Base-by-base conservation (phyloP, 2,888 invertebrate genomes). In the Erynnis tages region DNA sequence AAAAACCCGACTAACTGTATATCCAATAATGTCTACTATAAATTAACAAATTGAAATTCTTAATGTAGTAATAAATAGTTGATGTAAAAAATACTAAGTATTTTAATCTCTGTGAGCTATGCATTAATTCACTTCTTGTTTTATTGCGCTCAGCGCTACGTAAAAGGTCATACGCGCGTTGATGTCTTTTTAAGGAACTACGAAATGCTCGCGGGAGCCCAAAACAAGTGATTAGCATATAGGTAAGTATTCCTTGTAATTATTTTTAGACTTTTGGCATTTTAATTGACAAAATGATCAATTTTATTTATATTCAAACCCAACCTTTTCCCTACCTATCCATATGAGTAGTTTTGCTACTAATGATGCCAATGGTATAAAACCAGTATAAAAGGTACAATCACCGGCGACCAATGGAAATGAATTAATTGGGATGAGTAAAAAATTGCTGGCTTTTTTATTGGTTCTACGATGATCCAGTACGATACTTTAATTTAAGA, bases 401-500 rank as follows among this genome's bases (percentile, higher is more conserved):
- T 67, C 65, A 63, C 60, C 56, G 61, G 59, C 70, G 65, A 68
- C 79, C 79, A 82, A 82, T 79, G 71, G 65, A 69, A 76, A 75
- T 69, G 73, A 79, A 81, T 81, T 81, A 80, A 76, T 76, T 67
- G 74, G 71, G 65, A 68, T 62, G 67, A 73, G 70, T 69, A 62
- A 65, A 72, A 76, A 74, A 79, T 73, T 66, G 61, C 69, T 66
- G 60, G 67, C 63, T 64, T 67, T 80, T 79, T 80, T 80, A 80
- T 79, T 79, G 75, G 76, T 70, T 67, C 62, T 65, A 66, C 59
- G 66, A 69, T 75, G 71, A 74, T 73, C 69, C 68, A 73, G 68
- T 70, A 69, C 66, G 67, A 72, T 73, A 73, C 75, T 78, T 76
- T 71, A 75, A 73, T 76, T 76, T 75, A 74, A 78, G 69, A 69